These are phyloP conservation scores for Cyprinodon variegatus DNA, from an alignment of 2,113 vertebrate genomes.

Conservation along the genomic window DNA sequence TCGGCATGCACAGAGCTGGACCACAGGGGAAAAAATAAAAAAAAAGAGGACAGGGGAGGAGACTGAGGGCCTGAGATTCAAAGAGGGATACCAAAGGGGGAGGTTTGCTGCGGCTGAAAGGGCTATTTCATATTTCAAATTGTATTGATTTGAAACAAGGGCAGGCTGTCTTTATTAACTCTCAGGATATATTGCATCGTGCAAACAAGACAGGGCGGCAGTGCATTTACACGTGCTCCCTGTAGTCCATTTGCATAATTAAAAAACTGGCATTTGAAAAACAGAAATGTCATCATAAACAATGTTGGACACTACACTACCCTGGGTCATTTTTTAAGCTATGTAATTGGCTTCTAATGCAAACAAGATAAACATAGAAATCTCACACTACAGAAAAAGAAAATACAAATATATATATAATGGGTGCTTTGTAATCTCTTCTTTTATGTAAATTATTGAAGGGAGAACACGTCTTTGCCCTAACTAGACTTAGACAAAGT, in stretches of 20 bases:
- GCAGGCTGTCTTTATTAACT: constrained; percentile 42
- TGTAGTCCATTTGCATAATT: constrained; percentile 72
- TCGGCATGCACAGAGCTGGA: constrained; percentile 64
- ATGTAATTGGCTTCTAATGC: constrained; percentile 74
- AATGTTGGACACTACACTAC: constrained; percentile 69
- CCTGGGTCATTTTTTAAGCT: constrained; percentile 65
- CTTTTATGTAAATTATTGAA: not conserved
- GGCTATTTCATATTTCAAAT: constrained; percentile 62
- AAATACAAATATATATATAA: not conserved
- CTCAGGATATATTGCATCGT: constrained; percentile 29
- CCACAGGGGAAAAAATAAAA: constrained; percentile 21
- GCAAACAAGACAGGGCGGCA: constrained; percentile 38
- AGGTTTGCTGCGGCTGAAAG: constrained; percentile 45
- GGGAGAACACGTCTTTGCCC: not conserved
- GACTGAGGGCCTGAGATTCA: constrained; percentile 49
- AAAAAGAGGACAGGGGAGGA: constrained; percentile 55
- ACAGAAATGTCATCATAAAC: constrained; percentile 74
- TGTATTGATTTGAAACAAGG: constrained; percentile 49
- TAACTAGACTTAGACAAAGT: not conserved
- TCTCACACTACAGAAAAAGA: constrained; percentile 25
- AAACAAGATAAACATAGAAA: constrained; percentile 65
- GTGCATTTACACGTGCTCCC: constrained; percentile 55
- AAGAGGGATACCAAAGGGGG: constrained; percentile 42
- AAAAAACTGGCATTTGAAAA: constrained; percentile 78
- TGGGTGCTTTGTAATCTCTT: not conserved